Evolutionary conservation across 1,140 invertebrate genomes (phyloP), one percentile per base, ranked within the genome.

Genomic region (Plutomurus gul): DNA sequence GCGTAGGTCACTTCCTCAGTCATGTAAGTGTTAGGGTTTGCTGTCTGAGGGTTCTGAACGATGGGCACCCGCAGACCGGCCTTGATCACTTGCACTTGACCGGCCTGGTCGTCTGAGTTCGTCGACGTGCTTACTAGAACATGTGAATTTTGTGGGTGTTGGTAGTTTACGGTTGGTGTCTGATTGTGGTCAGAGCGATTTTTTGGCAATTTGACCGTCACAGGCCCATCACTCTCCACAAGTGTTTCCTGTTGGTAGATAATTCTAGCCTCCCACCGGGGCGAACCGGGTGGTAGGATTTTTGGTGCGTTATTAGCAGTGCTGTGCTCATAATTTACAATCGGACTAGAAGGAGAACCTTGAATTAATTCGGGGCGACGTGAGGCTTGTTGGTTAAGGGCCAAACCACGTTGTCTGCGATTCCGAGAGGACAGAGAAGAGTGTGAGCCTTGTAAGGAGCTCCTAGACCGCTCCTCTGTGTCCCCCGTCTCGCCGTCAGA

Each of bases 261-360:
- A 40, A 84, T 56, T 40, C 81, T 43, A 4, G 83, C 83, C 65
- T 84, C 83, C 81, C 81, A 84, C 33, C 77, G n/a, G 20, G 80
- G 82, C 2, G 79, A 81, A 8, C 47, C 39, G n/a, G 78, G 78
- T 56, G 80, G 37, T 10, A 36, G 36, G 10, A 75, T 75, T 47
- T 71, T 33, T 40, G 36, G 43, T 72, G n/a, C n/a, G n/a, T n/a
- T n/a, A n/a, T n/a, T n/a, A n/a, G n/a, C n/a, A n/a, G n/a, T 73
- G 27, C 30, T 76, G 30, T 60, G 27, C 7, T 33, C 39, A 30
- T 76, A 33, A 18, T 30, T n/a, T 3, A 79, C 36, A 49, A 47
- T 46, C 5, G 77, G 77, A 78, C 77, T 78, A 78, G 77, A 74
- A 20, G 60, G 46, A 30, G 80, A 81, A 11, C 33, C 33, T 11